Evolutionary conservation across 2,888 invertebrate species (phyloP).

Genomic region (Phania funesta): DNA sequence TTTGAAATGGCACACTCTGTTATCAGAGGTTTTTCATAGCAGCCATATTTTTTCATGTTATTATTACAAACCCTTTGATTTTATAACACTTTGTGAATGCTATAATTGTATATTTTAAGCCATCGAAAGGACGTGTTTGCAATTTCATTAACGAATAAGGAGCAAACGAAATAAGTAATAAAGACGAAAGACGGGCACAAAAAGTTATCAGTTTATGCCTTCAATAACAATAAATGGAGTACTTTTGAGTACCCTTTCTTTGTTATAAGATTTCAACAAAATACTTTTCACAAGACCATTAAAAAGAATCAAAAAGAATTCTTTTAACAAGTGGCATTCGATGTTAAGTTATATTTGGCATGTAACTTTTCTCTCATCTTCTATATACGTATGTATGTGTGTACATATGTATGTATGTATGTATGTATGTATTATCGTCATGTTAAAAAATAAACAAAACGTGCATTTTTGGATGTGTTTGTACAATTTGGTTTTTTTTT

Average conservation of each 20-base stretch:
- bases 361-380: constrained; percentile 1
- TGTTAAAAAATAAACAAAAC: too few relatives aligned
- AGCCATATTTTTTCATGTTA: too few relatives aligned
- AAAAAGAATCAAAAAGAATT: background rate
- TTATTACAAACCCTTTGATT: too few relatives aligned
- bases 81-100: too few relatives aligned
- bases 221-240: constrained; percentile 14
- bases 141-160: background rate
- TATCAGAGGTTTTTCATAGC: too few relatives aligned
- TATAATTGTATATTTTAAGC: too few relatives aligned
- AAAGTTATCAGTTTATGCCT: constrained; percentile 32
- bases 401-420: too few relatives aligned
- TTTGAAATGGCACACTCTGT: too few relatives aligned
- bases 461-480: too few relatives aligned
- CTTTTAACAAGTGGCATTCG: constrained; percentile 2
- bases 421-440: too few relatives aligned
- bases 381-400: too few relatives aligned
- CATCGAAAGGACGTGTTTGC: background rate
- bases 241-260: background rate
- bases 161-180: background rate
- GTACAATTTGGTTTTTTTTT: too few relatives aligned
- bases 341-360: background rate
- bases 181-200: background rate
- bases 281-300: background rate
- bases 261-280: background rate